Percentiles rank a stretch among this genome's conserved stretches.
phyloP scores from a whole-genome alignment of 2,113 vertebrate genomes.

The Takifugu flavidus region DNA sequence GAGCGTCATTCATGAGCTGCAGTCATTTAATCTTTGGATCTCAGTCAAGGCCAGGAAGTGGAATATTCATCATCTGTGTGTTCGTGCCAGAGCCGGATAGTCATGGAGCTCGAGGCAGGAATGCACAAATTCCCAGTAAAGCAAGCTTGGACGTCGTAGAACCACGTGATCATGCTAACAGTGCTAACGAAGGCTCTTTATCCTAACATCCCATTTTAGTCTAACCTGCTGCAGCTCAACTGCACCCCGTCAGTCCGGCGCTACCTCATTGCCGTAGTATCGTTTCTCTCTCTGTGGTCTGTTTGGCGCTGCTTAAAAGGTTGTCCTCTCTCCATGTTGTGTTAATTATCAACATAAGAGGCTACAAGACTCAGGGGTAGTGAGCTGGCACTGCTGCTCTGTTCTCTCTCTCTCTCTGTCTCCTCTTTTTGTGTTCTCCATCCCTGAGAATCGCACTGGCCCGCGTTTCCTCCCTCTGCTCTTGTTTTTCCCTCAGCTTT shows the following conservation, averaged over 20 bases:
- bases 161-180: no score
- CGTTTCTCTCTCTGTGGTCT: conserved; percentile 17
- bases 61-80: no score
- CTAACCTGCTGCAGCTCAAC: no score
- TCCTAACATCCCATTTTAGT: no score
- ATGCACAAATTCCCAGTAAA: no score
- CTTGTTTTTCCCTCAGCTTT: conserved; percentile 21
- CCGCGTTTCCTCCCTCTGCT: conserved; percentile 15
- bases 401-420: conserved; percentile 21
- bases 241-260: neutral
- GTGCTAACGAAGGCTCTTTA: no score
- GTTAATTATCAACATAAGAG: conserved; percentile 65
- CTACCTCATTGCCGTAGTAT: conserved; percentile 12
- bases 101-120: no score
- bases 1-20: no score
- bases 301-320: conserved; percentile 31
- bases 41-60: no score
- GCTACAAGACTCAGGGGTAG: conserved; percentile 9
- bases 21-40: no score
- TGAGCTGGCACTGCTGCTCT: conserved; percentile 14
- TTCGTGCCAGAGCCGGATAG: no score
- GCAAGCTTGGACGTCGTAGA: no score
- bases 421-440: conserved; percentile 15
- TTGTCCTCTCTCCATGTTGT: conserved; percentile 46
- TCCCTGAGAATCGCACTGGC: conserved; percentile 14